Conservation (phyloP, 1,140 invertebrate species). For the Hycleus cichorii region DNA sequence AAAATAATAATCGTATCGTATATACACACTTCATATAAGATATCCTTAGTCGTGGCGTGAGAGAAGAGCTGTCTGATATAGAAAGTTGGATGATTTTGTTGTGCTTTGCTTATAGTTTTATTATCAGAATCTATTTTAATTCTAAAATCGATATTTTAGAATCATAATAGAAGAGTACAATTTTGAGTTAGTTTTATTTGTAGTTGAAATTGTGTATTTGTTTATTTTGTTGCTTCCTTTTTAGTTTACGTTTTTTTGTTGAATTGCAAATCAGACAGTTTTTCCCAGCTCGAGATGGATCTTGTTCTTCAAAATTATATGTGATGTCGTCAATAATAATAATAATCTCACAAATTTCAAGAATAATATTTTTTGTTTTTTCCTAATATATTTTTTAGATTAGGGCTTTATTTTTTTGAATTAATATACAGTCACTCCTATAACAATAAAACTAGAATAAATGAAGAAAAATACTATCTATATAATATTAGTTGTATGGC, state of each 20-base stretch:
- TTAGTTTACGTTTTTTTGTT: background rate
- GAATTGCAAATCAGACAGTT: slow-evolving; percentile 15
- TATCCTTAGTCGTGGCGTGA: background rate
- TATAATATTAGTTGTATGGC: too few relatives aligned
- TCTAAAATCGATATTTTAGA: background rate
- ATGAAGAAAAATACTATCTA: too few relatives aligned
- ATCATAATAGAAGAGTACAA: background rate
- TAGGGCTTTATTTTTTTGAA: background rate
- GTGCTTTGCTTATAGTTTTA: background rate
- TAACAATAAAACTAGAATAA: too few relatives aligned
- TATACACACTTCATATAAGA: slow-evolving; percentile 27
- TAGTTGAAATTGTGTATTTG: background rate
- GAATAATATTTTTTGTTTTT: slow-evolving; percentile 21
- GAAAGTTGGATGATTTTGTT: background rate
- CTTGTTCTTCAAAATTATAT: slow-evolving; percentile 40
- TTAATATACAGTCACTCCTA: too few relatives aligned
- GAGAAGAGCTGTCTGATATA: slow-evolving; percentile 6
- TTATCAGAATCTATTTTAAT: background rate
- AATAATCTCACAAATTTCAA: slow-evolving; percentile 38
- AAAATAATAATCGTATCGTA: slow-evolving; percentile 38
- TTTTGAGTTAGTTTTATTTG: slow-evolving; percentile 3
- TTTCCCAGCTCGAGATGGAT: slow-evolving; percentile 5
- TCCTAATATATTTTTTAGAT: slow-evolving; percentile 27
- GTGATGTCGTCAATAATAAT: slow-evolving; percentile 36
- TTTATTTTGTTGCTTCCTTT: background rate